phyloP scores from a whole-genome alignment of 2,888 invertebrate genomes.

The Aleiodes testaceus region DNA sequence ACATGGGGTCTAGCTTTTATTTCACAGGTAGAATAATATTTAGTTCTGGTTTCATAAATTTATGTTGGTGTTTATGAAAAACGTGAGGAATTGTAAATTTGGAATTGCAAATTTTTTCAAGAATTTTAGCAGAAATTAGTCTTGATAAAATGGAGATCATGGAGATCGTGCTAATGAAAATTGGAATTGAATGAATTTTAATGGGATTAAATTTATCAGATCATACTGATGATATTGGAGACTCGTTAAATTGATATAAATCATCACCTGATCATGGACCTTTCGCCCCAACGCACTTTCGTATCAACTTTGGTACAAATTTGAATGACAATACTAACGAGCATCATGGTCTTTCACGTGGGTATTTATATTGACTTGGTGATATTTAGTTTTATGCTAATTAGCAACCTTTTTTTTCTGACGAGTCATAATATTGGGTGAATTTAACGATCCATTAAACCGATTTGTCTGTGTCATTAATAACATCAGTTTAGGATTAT shows the following conservation, averaged over 20 bases:
- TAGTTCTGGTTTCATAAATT: slow-evolving; percentile 49
- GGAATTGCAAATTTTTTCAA: not conserved
- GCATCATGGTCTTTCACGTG: slow-evolving; percentile 54
- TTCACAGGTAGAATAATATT: slow-evolving; percentile 44
- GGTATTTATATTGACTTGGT: slow-evolving; percentile 57
- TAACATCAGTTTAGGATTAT: slow-evolving; percentile 31
- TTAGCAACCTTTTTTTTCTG: slow-evolving; percentile 50
- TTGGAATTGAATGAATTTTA: slow-evolving; percentile 35
- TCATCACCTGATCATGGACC: slow-evolving; percentile 55
- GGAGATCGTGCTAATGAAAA: not conserved
- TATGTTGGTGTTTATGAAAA: slow-evolving; percentile 12
- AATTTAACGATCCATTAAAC: slow-evolving; percentile 62
- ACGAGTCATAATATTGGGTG: slow-evolving; percentile 62
- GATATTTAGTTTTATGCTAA: slow-evolving; percentile 59
- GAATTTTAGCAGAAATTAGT: no score
- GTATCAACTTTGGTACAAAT: slow-evolving; percentile 52
- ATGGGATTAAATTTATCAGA: slow-evolving; percentile 52
- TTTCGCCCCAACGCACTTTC: slow-evolving; percentile 28
- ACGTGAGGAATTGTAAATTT: not conserved
- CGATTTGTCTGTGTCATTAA: slow-evolving; percentile 48
- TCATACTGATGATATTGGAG: slow-evolving; percentile 55
- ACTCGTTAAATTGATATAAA: slow-evolving; percentile 62
- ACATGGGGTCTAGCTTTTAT: slow-evolving; percentile 46
- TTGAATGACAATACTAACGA: slow-evolving; percentile 68
- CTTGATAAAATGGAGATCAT: no score